Evolutionary conservation across 1,140 invertebrate genomes (phyloP).

Genomic region (Helicoverpa zea): DNA sequence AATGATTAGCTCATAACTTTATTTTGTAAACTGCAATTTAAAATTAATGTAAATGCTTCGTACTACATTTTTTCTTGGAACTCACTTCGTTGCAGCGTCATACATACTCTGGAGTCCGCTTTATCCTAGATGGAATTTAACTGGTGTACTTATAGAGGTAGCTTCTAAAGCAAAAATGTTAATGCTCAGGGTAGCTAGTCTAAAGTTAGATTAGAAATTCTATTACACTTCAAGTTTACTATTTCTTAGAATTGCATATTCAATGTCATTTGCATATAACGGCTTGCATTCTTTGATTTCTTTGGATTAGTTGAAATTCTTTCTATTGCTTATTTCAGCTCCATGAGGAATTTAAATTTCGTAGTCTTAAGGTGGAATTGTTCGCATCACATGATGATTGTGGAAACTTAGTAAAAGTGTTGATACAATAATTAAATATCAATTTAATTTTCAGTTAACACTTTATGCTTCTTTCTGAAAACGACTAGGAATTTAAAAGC

Average conservation of each 20-base stretch:
- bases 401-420: too few species aligned
- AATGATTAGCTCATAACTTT: too few species aligned
- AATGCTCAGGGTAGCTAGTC: constrained; percentile 9
- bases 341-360: not conserved
- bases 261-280: not conserved
- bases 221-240: constrained; percentile 9
- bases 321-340: not conserved
- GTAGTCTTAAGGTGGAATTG: too few species aligned
- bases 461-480: too few species aligned
- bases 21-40: not conserved
- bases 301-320: not conserved
- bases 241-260: constrained; percentile 12
- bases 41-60: not conserved
- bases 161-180: constrained; percentile 25
- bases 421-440: too few species aligned
- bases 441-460: too few species aligned
- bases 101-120: not conserved
- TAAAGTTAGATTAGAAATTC: constrained; percentile 27
- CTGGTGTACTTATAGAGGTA: not conserved
- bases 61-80: not conserved
- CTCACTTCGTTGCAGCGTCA: not conserved
- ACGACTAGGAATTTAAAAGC: too few species aligned
- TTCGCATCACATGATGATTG: too few species aligned
- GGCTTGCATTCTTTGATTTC: constrained; percentile 18
- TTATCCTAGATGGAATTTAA: not conserved